Conservation (phyloP, 2,797 vertebrate genomes). For the Chrysocyon brachyurus region DNA sequence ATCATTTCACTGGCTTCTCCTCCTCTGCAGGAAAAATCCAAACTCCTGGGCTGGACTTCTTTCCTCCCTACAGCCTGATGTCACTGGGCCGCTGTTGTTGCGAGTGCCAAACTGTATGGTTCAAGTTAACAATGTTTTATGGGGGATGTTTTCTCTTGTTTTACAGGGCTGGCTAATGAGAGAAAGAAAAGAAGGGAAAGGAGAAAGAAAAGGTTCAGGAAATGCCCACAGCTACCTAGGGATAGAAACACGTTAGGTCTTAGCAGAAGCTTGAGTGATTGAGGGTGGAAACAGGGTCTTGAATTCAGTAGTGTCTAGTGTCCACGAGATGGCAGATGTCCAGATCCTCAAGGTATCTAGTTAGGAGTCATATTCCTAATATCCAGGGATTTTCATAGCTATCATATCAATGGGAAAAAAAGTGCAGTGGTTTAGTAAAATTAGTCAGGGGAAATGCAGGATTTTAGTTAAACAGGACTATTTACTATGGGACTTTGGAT, state of each 20-base stretch:
- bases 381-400: neutral
- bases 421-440: neutral
- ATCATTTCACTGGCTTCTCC: slow-evolving; percentile 58
- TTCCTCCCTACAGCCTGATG: slow-evolving; percentile 14
- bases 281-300: neutral
- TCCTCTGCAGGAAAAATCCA: slow-evolving; percentile 17
- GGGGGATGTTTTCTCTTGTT: slow-evolving; percentile 21
- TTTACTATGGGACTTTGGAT: slow-evolving; percentile 49
- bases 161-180: neutral
- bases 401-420: neutral
- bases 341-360: slow-evolving; percentile 8
- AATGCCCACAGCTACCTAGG: neutral
- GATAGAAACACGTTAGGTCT: neutral
- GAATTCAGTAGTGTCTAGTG: slow-evolving; percentile 1
- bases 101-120: neutral
- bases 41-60: slow-evolving; percentile 42
- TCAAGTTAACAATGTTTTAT: slow-evolving; percentile 33
- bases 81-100: neutral
- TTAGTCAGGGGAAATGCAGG: slow-evolving; percentile 21
- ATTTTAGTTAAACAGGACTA: neutral
- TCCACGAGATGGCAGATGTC: neutral
- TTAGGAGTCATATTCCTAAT: neutral
- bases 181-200: neutral
- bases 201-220: neutral
- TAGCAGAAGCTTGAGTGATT: slow-evolving; percentile 18